Percentiles rank a stretch among this genome's conserved stretches.
Evolutionary conservation across 2,888 invertebrate genomes (phyloP).

Genomic region (Elmis aenea): DNA sequence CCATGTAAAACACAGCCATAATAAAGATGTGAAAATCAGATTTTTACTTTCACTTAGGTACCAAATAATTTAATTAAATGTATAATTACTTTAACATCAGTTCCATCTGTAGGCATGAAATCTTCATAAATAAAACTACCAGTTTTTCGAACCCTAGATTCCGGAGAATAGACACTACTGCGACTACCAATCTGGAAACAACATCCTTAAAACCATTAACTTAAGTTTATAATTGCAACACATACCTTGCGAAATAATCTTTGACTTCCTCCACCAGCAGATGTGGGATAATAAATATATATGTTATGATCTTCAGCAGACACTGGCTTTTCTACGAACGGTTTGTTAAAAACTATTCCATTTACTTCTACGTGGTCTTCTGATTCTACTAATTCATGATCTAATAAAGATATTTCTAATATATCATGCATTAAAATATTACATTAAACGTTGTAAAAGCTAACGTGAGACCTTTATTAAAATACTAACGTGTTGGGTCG

Average conservation of each 20-base stretch:
- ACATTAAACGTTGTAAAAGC: neutral
- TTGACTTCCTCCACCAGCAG: slow-evolving; percentile 97
- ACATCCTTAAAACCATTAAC: slow-evolving; percentile 8
- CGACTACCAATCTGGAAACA: slow-evolving; percentile 85
- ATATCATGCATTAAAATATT: neutral
- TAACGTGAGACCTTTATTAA: neutral
- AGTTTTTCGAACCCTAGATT: slow-evolving; percentile 91
- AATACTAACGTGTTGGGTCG: slow-evolving; percentile 76
- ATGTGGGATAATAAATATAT: slow-evolving; percentile 98
- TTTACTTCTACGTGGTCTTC: slow-evolving; percentile 98
- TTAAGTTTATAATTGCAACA: neutral
- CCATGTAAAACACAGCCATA: too few species aligned
- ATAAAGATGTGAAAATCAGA: too few species aligned
- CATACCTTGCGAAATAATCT: slow-evolving; percentile 91
- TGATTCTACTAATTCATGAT: slow-evolving; percentile 86
- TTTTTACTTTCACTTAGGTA: neutral
- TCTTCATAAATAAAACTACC: slow-evolving; percentile 99
- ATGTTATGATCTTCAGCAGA: slow-evolving; percentile 99
- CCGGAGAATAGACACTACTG: slow-evolving; percentile 97
- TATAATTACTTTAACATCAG: slow-evolving; percentile 44
- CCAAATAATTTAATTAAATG: too few species aligned
- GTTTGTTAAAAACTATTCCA: slow-evolving; percentile 92
- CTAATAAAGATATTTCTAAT: too few species aligned
- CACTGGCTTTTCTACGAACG: slow-evolving; percentile 99
- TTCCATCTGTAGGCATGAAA: slow-evolving; percentile 99